Base-by-base conservation (phyloP, 2,888 invertebrate genomes). In the Gastrophysa polygoni region DNA sequence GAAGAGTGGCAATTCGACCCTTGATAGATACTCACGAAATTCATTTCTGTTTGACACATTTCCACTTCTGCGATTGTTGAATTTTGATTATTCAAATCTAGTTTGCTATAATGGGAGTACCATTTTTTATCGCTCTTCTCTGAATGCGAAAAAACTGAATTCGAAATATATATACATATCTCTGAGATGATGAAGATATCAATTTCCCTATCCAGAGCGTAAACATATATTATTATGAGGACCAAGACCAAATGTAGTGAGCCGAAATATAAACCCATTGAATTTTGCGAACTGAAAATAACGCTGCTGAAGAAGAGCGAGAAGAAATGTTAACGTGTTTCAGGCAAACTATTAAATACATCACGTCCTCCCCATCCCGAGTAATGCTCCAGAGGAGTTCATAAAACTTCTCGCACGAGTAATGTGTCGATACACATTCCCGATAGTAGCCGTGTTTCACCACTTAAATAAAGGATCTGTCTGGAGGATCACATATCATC, bases 271-370 rank as follows among this genome's bases (percentile, higher is more conserved):
- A 38, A 38, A 38, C 38, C 14, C 38, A 38, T 38, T 14, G 14
- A 38, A 38, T 38, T 38, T 38, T 38, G 38, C 6, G 38, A 38
- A 38, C 38, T 38, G 38, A 38, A 38, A 38, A 38, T 14, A 38
- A 38, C 38, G 38, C 4, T 38, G 38, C 14, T 32, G 10, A 10
- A 38, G 14, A 38, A 54, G 52, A 20, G 18, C 21, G 46, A 46
- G 20, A 54, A 51, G 52, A 54, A 54, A 54, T 54, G 52, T 54
- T 54, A 34, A 34, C 34, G 43, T 54, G 52, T 54, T 54, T 16
- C 43, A 34, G 20, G 43, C 52, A n/a, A 34, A 54, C 52, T 16
- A 24, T 54, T 54, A 54, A 54, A 54, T 54, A 54, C 52, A 24
- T 54, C 52, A 54, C 52, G 52, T 54, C 43, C 24, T 43, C 21